These are phyloP conservation scores for Thymelicus acteon DNA, from an alignment of 2,888 invertebrate genomes.

Conservation along the genomic window DNA sequence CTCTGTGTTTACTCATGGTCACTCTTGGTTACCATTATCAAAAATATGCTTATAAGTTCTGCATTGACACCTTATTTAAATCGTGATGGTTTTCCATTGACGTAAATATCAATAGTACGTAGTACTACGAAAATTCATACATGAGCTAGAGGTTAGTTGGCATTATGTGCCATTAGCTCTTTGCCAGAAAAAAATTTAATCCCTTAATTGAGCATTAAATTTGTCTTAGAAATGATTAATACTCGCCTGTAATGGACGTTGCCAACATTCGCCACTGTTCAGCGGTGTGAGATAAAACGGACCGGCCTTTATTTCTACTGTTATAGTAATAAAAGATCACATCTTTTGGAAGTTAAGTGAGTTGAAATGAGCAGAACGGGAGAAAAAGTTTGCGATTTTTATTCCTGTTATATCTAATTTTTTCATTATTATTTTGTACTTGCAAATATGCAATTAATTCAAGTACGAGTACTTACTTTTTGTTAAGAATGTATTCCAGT, in stretches of 20 bases:
- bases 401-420: no score
- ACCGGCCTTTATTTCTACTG: slow-evolving; percentile 28
- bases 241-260: slow-evolving; percentile 33
- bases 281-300: slow-evolving; percentile 29
- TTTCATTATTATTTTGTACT: no score
- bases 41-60: no score
- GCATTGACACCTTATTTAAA: no score
- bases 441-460: no score
- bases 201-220: slow-evolving; percentile 39
- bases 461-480: no score
- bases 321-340: slow-evolving; percentile 26
- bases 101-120: neutral
- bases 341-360: slow-evolving; percentile 13
- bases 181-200: slow-evolving; percentile 37
- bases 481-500: no score
- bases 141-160: slow-evolving; percentile 23
- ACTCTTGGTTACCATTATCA: no score
- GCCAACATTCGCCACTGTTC: slow-evolving; percentile 35
- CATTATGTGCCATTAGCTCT: slow-evolving; percentile 35
- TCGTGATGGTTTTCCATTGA: neutral
- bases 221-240: slow-evolving; percentile 39
- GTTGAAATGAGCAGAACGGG: neutral
- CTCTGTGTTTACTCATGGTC: no score
- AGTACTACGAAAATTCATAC: slow-evolving; percentile 7
- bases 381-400: neutral